Percentiles rank a stretch among this genome's conserved stretches.
Evolutionary conservation across 2,797 vertebrate genomes (phyloP).

Genomic region (Poecile montanus): DNA sequence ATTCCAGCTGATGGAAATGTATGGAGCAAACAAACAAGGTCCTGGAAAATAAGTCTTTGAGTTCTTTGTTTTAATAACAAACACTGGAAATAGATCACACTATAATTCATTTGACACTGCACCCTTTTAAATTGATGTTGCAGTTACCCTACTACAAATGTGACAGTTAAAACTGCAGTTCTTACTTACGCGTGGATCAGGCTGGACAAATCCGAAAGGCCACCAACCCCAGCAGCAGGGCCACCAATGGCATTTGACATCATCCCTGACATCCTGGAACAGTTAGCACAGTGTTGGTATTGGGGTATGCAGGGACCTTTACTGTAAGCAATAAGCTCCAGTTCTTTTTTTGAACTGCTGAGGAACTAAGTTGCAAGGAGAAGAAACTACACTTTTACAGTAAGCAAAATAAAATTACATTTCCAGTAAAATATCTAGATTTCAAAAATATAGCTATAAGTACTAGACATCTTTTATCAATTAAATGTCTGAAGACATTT

Average conservation of each 20-base stretch:
- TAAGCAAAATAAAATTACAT: background rate
- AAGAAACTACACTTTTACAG: background rate
- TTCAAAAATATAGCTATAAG: background rate
- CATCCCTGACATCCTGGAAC: constrained; percentile 95
- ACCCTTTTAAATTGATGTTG: background rate
- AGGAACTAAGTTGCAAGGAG: background rate
- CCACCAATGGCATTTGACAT: constrained; percentile 95
- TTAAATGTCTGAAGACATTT: background rate
- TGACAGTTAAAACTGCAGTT: background rate
- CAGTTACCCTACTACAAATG: background rate
- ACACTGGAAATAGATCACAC: background rate
- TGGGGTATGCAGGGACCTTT: background rate
- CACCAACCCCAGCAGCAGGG: constrained; percentile 92
- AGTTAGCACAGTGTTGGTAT: background rate
- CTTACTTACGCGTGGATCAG: constrained; percentile 94
- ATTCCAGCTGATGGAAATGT: background rate
- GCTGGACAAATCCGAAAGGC: constrained; percentile 93
- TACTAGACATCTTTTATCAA: background rate
- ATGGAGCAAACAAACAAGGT: background rate
- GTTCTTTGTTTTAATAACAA: background rate
- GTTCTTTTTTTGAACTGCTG: background rate
- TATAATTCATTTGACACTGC: background rate
- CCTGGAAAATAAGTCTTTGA: background rate
- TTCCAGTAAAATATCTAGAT: background rate
- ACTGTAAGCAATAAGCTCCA: background rate